Percentiles rank a stretch among this genome's conserved stretches.
phyloP scores from a whole-genome alignment of 2,888 invertebrate species.

The Drosophila anceps region DNA sequence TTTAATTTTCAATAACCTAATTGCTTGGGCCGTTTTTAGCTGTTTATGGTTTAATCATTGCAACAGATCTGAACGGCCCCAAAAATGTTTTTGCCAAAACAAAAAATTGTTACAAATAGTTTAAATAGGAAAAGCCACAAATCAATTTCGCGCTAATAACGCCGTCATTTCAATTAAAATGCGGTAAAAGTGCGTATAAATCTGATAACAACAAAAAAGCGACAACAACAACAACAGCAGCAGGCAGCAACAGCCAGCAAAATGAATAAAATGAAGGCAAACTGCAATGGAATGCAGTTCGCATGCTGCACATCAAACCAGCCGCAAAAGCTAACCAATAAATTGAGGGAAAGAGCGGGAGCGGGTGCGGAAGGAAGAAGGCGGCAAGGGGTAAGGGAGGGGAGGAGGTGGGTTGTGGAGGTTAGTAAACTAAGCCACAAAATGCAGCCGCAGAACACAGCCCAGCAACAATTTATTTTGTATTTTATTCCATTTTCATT shows the following conservation, averaged over 20 bases:
- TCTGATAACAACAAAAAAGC: slow-evolving; percentile 10
- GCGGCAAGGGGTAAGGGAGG: no score
- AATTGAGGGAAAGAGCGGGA: slow-evolving; percentile 10
- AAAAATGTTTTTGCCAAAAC: neutral
- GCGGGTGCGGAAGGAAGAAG: neutral
- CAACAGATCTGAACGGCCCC: neutral
- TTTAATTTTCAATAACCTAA: neutral
- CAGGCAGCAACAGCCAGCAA: neutral
- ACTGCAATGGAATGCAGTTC: slow-evolving; percentile 25
- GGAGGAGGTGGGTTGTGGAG: neutral
- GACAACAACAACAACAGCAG: neutral
- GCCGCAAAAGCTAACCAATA: slow-evolving; percentile 56
- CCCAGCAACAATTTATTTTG: slow-evolving; percentile 60
- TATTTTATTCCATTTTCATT: slow-evolving; percentile 65
- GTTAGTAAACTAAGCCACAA: slow-evolving; percentile 35
- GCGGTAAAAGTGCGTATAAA: slow-evolving; percentile 10
- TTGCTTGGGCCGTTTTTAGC: neutral
- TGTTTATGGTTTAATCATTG: slow-evolving; percentile 1
- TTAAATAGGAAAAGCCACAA: slow-evolving; percentile 11
- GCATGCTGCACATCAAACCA: slow-evolving; percentile 50
- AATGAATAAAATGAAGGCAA: slow-evolving; percentile 7
- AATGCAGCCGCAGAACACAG: slow-evolving; percentile 60
- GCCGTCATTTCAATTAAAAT: slow-evolving; percentile 29
- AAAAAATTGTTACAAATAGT: neutral
- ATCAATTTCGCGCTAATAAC: slow-evolving; percentile 23